A percentile compares a stretch with the other conserved stretches of the same genome.
Conservation (phyloP, 2,113 vertebrate genomes). For the Stigmatopora nigra region DNA sequence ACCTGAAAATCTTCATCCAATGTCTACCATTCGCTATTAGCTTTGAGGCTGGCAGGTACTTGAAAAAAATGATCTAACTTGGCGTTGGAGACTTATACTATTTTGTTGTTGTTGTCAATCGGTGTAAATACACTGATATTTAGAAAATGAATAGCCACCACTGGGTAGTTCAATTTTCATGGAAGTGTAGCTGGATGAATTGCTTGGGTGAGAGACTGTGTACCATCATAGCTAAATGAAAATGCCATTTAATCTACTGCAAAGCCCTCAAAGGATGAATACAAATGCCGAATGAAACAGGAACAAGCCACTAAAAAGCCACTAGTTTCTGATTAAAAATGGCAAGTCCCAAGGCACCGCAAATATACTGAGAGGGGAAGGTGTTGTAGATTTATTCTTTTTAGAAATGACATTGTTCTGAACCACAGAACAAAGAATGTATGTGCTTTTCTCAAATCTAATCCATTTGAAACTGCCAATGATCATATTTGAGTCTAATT, state of each 20-base stretch:
- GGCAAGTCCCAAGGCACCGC: conserved; percentile 44
- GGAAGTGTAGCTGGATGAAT: conserved; percentile 32
- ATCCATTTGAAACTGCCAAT: too few species aligned
- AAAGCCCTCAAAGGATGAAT: conserved; percentile 49
- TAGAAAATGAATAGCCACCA: conserved; percentile 32
- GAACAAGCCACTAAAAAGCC: conserved; percentile 54
- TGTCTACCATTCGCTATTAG: too few species aligned
- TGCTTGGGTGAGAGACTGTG: conserved; percentile 29
- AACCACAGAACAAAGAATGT: conserved; percentile 7
- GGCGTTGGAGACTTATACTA: too few species aligned
- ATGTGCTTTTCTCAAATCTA: conserved; percentile 20
- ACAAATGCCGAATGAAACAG: conserved; percentile 40
- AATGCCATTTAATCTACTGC: conserved; percentile 56
- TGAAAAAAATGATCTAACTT: too few species aligned
- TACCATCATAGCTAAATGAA: conserved; percentile 40
- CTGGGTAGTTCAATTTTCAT: conserved; percentile 28
- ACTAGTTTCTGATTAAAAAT: conserved; percentile 54
- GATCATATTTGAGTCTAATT: too few species aligned
- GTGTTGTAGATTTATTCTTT: conserved; percentile 23
- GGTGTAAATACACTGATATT: conserved; percentile 17
- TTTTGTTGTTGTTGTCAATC: conserved; percentile 13
- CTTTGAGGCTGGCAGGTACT: too few species aligned
- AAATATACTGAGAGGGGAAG: conserved; percentile 29
- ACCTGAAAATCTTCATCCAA: too few species aligned
- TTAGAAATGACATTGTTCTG: conserved; percentile 37